A percentile compares a stretch with the other conserved stretches of the same genome.
phyloP scores from a whole-genome alignment of 2,113 vertebrate genomes.

The Otolemur garnettii region DNA sequence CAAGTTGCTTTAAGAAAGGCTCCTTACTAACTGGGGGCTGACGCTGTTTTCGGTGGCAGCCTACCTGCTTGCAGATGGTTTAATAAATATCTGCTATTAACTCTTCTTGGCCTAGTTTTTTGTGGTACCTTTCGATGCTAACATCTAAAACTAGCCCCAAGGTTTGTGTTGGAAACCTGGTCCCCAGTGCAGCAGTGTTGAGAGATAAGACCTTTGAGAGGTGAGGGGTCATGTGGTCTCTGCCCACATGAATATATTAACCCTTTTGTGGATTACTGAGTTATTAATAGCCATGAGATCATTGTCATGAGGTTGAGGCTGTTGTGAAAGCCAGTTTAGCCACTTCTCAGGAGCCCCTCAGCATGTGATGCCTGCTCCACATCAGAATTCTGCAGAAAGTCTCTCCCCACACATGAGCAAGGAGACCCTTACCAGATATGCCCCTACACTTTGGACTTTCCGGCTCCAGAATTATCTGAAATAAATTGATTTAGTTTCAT shows the following conservation, averaged over 20 bases:
- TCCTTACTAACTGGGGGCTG: too few species aligned
- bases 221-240: neutral
- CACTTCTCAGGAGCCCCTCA: neutral
- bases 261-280: neutral
- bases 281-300: neutral
- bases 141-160: neutral
- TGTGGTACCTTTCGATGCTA: too few species aligned
- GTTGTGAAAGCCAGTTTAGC: neutral
- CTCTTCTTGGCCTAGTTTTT: too few species aligned
- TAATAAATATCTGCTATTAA: too few species aligned
- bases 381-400: neutral
- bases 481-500: neutral
- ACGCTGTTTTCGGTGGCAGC: too few species aligned
- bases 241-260: neutral
- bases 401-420: neutral
- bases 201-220: neutral
- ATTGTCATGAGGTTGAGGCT: neutral
- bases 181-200: neutral
- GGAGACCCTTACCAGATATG: neutral
- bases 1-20: too few species aligned
- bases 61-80: too few species aligned
- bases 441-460: neutral
- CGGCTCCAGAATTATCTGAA: neutral
- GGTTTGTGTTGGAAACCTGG: neutral
- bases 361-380: neutral